Evolutionary conservation across 2,888 invertebrate species (phyloP).

Genomic region (Chalcosyrphus nemorum): DNA sequence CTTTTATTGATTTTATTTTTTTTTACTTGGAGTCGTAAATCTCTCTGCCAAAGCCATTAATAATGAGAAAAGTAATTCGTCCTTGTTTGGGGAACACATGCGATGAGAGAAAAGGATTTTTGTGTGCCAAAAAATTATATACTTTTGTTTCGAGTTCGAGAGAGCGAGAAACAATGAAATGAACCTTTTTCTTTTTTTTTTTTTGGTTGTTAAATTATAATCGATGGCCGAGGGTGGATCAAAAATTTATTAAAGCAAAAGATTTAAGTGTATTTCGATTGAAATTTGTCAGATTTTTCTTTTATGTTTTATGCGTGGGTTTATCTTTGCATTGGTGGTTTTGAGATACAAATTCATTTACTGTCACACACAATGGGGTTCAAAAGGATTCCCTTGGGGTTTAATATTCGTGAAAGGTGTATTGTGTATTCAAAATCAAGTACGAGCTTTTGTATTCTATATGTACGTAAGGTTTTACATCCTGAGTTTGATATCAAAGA

Average conservation of each 20-base stretch:
- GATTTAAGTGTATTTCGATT: neutral
- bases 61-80: constrained; percentile 23
- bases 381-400: neutral
- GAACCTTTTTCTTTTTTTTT: neutral
- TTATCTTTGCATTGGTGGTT: neutral
- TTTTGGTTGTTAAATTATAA: no score
- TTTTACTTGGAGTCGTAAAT: constrained; percentile 15
- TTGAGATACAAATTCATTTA: neutral
- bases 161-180: neutral
- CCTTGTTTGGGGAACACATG: neutral
- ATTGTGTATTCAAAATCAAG: constrained; percentile 10
- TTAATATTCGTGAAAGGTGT: neutral
- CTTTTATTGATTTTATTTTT: constrained; percentile 39
- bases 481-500: constrained; percentile 15
- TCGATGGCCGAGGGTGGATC: constrained; percentile 11
- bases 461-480: neutral
- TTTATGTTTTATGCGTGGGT: neutral
- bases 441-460: neutral
- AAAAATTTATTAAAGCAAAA: constrained; percentile 18
- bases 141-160: neutral
- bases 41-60: constrained; percentile 38
- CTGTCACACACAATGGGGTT: neutral
- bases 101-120: neutral
- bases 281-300: neutral
- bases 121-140: neutral